Percentiles rank a stretch among this genome's conserved stretches.
phyloP scores from a whole-genome alignment of 2,113 vertebrate species.

The Chloebia gouldiae region DNA sequence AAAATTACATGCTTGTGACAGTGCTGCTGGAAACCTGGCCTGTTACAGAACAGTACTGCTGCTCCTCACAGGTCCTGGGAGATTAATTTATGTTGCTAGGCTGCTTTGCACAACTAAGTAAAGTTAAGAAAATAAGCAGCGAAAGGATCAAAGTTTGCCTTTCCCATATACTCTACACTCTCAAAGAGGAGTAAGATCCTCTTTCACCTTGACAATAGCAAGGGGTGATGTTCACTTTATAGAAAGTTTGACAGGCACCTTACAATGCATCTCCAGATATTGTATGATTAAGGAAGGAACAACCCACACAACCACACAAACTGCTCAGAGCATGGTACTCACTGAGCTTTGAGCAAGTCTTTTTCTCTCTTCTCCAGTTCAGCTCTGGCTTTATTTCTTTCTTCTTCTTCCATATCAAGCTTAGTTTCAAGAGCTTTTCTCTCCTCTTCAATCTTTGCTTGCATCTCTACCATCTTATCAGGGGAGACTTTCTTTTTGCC shows the following conservation, averaged over 20 bases:
- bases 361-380: slow-evolving; percentile 97
- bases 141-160: background rate
- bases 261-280: background rate
- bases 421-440: slow-evolving; percentile 96
- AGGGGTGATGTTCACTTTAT: background rate
- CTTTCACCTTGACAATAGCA: background rate
- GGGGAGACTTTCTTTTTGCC: slow-evolving; percentile 97
- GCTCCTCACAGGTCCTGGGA: background rate
- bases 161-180: background rate
- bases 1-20: fast-evolving
- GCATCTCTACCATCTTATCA: slow-evolving; percentile 98
- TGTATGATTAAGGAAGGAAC: background rate
- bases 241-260: background rate
- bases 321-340: slow-evolving; percentile 59
- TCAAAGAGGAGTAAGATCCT: background rate
- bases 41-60: background rate
- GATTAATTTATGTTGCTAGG: background rate
- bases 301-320: background rate
- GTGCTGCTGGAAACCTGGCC: background rate
- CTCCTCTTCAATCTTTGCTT: slow-evolving; percentile 98
- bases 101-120: background rate
- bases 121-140: background rate
- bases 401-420: slow-evolving; percentile 98
- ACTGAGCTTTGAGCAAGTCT: slow-evolving; percentile 98
- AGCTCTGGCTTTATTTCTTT: slow-evolving; percentile 95